Base-by-base conservation (phyloP, 2,113 vertebrate species). In the Geococcyx californianus region DNA sequence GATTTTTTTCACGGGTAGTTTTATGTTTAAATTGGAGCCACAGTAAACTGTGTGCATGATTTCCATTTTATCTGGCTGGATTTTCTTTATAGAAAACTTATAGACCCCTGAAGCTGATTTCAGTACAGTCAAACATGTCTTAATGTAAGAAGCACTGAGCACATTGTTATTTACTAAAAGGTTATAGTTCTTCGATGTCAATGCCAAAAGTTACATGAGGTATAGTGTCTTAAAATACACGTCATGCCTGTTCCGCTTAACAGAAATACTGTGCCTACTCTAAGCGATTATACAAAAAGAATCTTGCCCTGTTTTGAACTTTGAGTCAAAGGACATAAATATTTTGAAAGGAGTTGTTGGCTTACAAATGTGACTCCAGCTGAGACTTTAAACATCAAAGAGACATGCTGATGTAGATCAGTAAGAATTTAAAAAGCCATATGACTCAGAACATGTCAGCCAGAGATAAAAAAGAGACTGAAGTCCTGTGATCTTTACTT, bases 291-390 rank as follows among this genome's bases (percentile, higher is more conserved):
- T 69, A 40, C 82, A 75, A 55, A 92, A 87, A 89, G 67, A 83
- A 63, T 86, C 51, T 94, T 94, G 66, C n/a, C 74, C 47, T 45
- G 16, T 92, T 97, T 97, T 96, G 92, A 98, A 97, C 83, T 93
- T 87, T 67, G 75, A 79, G 76, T 95, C 51, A 36, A 94, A 91
- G 84, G 87, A 90, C 73, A 31, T 87, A 96, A 96, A 96, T 93
- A 90, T 95, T 97, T 95, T 95, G 90, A 96, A 95, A 96, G 51
- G 36, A 92, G 69, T 76, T 95, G 58, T 83, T 79, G 79, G 81
- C 55, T 96, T 90, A 89, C 84, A 62, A 85, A 75, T 70, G 36
- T 56, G 67, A 70, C 72, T 83, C 85, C 79, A 94, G 81, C 76
- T 88, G 92, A 96, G 94, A 82, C 63, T 93, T 95, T 87, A 94